These are phyloP conservation scores for Strongylocentrotus purpuratus DNA, from an alignment of 35 echinoderm and acorn worm species.

Conservation along the genomic window DNA sequence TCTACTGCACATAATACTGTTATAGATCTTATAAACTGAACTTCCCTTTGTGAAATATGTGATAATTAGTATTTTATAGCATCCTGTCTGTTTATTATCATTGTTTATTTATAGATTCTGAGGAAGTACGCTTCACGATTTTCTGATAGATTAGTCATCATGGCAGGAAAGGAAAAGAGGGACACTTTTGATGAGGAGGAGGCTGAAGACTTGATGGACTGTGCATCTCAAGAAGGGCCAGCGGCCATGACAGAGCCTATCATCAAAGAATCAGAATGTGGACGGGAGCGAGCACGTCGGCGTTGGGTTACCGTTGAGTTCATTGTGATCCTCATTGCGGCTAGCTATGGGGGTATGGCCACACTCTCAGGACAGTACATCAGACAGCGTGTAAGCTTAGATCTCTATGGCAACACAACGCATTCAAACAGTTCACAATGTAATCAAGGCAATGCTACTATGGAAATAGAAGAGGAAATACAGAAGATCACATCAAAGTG, in stretches of 20 bases:
- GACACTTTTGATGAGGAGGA: neutral
- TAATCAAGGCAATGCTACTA: neutral
- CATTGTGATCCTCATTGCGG: neutral
- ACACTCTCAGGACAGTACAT: neutral
- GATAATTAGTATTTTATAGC: too few relatives aligned
- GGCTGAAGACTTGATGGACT: neutral
- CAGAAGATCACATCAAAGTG: slow-evolving; percentile 1
- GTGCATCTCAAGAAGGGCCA: neutral
- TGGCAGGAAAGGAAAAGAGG: neutral
- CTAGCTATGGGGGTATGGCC: neutral
- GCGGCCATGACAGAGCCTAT: neutral
- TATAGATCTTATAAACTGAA: too few relatives aligned
- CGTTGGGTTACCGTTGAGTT: slow-evolving; percentile 9
- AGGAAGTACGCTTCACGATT: too few relatives aligned
- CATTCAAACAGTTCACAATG: neutral
- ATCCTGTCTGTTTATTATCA: too few relatives aligned
- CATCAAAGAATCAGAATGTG: neutral
- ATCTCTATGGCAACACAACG: neutral
- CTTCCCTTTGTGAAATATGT: too few relatives aligned
- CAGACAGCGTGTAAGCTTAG: neutral
- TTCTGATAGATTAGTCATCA: too few relatives aligned
- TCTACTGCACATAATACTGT: too few relatives aligned
- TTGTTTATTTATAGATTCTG: too few relatives aligned
- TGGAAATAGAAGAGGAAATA: neutral
- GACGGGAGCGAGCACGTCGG: neutral